These are phyloP conservation scores for Drosophila imparisetae DNA, from an alignment of 2,888 invertebrate species.

Conservation along the genomic window DNA sequence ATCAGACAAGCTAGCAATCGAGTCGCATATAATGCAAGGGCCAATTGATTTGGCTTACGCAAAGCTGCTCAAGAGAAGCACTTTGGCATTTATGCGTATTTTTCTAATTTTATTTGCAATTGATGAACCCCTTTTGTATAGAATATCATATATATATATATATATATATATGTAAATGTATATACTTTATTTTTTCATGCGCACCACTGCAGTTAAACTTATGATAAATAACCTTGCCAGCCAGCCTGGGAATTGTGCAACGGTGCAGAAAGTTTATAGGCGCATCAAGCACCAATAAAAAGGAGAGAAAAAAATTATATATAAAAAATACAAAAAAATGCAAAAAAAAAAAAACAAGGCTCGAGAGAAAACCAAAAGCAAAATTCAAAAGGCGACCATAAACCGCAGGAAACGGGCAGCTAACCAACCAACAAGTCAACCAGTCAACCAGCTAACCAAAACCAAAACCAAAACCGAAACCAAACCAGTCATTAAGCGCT, in stretches of 20 bases:
- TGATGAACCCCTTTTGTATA: constrained; percentile 17
- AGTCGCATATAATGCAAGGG: constrained; percentile 23
- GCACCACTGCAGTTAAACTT: constrained; percentile 43
- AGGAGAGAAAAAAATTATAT: constrained; percentile 4
- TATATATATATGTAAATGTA: not conserved
- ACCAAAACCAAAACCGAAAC: constrained; percentile 5
- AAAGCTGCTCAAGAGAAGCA: constrained; percentile 8
- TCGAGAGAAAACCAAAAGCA: constrained; percentile 2
- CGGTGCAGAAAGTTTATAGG: constrained; percentile 62
- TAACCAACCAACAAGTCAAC: constrained; percentile 45
- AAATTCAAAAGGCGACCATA: constrained; percentile 62
- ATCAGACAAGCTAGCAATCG: constrained; percentile 2
- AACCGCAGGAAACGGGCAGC: constrained; percentile 67
- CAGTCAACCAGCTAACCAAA: constrained; percentile 68
- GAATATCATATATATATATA: not conserved
- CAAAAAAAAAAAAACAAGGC: constrained; percentile 6
- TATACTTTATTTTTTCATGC: constrained; percentile 30
- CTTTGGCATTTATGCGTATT: constrained; percentile 27
- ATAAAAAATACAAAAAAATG: constrained; percentile 5
- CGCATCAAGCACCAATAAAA: constrained; percentile 37
- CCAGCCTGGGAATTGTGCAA: constrained; percentile 42
- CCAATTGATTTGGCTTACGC: constrained; percentile 27
- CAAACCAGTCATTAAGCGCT: constrained; percentile 69
- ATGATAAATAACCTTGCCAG: constrained; percentile 52
- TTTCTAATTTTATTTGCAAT: constrained; percentile 29